Percentiles rank a stretch among this genome's conserved stretches.
phyloP scores from a whole-genome alignment of 2,888 invertebrate genomes.

The Ornithoptera alexandrae region DNA sequence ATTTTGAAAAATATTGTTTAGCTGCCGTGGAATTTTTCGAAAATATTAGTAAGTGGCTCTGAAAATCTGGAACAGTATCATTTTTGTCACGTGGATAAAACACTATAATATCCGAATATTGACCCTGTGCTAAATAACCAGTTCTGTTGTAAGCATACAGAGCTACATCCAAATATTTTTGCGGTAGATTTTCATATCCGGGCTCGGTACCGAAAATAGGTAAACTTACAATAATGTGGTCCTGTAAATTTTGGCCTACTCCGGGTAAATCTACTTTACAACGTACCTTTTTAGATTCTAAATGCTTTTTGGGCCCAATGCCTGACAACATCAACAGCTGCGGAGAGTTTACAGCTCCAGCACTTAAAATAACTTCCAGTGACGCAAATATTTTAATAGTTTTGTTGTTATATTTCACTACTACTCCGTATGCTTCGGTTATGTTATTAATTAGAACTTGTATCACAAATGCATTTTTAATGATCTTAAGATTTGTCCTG shows the following conservation, averaged over 20 bases:
- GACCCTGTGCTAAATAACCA: slow-evolving; percentile 71
- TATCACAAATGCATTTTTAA: slow-evolving; percentile 71
- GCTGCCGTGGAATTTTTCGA: slow-evolving; percentile 48
- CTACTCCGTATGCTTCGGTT: slow-evolving; percentile 62
- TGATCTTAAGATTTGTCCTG: slow-evolving; percentile 56
- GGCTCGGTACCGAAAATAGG: slow-evolving; percentile 53
- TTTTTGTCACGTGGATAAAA: slow-evolving; percentile 48
- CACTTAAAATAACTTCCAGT: slow-evolving; percentile 72
- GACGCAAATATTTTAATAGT: slow-evolving; percentile 42
- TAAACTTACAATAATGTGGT: slow-evolving; percentile 66
- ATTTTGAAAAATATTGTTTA: slow-evolving; percentile 41
- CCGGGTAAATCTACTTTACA: slow-evolving; percentile 60
- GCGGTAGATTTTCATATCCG: slow-evolving; percentile 38
- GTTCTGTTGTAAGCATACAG: slow-evolving; percentile 72
- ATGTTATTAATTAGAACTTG: slow-evolving; percentile 69
- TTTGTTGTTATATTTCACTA: slow-evolving; percentile 46
- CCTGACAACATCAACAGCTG: slow-evolving; percentile 76
- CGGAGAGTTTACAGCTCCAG: slow-evolving; percentile 72
- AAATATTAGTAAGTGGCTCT: slow-evolving; percentile 43
- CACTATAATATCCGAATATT: slow-evolving; percentile 75
- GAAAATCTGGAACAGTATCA: slow-evolving; percentile 52
- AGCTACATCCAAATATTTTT: slow-evolving; percentile 51
- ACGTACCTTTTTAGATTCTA: slow-evolving; percentile 53
- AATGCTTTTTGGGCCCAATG: slow-evolving; percentile 64
- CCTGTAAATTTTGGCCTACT: slow-evolving; percentile 78